Base-by-base conservation (phyloP, 2,888 invertebrate genomes). In the Eupithecia abbreviata region DNA sequence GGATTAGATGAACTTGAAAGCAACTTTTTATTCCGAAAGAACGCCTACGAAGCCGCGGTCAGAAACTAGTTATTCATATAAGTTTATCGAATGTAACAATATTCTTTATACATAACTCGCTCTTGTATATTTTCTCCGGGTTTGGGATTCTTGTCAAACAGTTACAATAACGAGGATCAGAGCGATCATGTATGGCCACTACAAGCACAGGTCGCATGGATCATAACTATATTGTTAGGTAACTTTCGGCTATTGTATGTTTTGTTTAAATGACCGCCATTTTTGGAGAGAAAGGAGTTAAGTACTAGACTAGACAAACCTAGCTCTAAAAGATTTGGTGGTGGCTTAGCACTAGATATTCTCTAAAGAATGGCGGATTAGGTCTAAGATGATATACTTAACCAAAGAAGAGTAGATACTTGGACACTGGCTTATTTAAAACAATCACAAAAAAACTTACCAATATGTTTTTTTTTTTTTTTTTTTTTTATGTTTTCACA, bases 221-320 rank as follows among this genome's bases (percentile, higher is more conserved):
- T 74, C 72, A 62, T 75, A 75, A 73, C 30, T 30, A 30, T 1
- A 74, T 55, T 49, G 74, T 72, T 71, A 73, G 51, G 62, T 76
- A 69, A 55, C 43, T 30, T 74, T 69, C 15, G 30, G 65, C 51
- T 71, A 67, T 75, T 75, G 75, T 75, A 68, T 41, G 67, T 65
- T 71, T 74, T 72, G 73, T 77, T 42, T 75, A 30, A 65, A 70
- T 62, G 72, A 47, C 72, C 49, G 42, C 76, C 58, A 67, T 76
- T 74, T 79, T 79, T 72, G 78, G 76, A 76, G 78, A 30, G 78
- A 79, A 76, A 79, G 72, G 70, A 74, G 73, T 7, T 66, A 66
- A 66, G 15, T 42, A 66, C 42, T 66, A 42, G 66, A 5, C 41
- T 12, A 65, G 62, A 66, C 66, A 9, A 42, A 62, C 30, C 42